A percentile compares a stretch with the other conserved stretches of the same genome.
These are phyloP conservation scores for Hemiscyllium ocellatum DNA, from an alignment of 2,113 vertebrate genomes.

Conservation along the genomic window DNA sequence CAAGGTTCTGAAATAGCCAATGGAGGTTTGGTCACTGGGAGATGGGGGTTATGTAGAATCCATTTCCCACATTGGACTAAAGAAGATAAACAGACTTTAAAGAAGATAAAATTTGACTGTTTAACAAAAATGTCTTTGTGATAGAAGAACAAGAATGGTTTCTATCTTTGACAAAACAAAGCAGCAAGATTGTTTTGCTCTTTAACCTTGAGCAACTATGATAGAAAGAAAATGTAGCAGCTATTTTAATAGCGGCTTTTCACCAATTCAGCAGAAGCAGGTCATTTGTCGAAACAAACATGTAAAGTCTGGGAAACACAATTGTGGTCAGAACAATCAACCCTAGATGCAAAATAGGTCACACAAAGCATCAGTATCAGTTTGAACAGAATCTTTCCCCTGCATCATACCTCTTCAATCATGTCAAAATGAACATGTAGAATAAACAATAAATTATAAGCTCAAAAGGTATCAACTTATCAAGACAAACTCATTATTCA, in stretches of 20 bases:
- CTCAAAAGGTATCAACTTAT: too few relatives aligned
- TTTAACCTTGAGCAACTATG: not conserved
- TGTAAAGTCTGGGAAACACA: not conserved
- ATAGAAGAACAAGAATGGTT: not conserved
- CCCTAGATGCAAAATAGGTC: too few relatives aligned
- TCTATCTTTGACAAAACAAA: not conserved
- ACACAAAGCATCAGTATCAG: too few relatives aligned
- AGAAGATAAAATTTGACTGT: not conserved
- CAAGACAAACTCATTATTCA: too few relatives aligned
- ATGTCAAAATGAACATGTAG: too few relatives aligned
- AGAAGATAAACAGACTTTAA: not conserved
- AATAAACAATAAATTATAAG: too few relatives aligned
- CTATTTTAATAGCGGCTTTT: not conserved
- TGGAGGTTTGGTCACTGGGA: not conserved
- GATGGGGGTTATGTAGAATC: too few relatives aligned
- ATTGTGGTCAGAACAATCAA: not conserved
- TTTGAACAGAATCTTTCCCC: too few relatives aligned
- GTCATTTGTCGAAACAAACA: not conserved
- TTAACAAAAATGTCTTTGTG: not conserved
- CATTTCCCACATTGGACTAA: not conserved
- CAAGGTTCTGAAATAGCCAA: not conserved
- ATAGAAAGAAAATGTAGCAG: not conserved
- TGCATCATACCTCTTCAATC: too few relatives aligned
- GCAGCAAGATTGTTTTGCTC: too few relatives aligned
- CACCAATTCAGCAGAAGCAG: not conserved